Conservation (phyloP, 2,888 invertebrate species). For the Agriopis marginaria region DNA sequence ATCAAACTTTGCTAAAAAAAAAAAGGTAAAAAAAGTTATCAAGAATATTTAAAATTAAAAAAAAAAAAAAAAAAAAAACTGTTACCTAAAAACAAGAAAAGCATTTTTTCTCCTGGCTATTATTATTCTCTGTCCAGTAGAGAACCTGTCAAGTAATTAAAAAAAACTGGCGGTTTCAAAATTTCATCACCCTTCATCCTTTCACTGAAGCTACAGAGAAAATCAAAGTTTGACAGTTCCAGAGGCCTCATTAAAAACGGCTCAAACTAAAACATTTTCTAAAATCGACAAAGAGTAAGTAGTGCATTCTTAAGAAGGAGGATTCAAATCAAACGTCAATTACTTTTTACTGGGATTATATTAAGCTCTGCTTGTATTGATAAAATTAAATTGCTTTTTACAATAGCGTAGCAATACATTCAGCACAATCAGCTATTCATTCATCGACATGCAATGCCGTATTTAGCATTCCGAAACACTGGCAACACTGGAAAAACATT, state of each 20-base stretch:
- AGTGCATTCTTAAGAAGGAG: neutral
- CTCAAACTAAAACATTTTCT: neutral
- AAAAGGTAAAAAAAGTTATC: no score
- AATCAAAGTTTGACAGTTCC: neutral
- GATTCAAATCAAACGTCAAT: constrained; percentile 11
- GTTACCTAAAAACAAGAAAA: no score
- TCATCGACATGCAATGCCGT: constrained; percentile 45
- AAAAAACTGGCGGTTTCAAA: no score
- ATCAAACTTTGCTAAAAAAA: no score
- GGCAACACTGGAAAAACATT: constrained; percentile 45
- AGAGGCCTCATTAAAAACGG: neutral
- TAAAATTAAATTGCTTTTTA: constrained; percentile 32
- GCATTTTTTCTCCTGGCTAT: no score
- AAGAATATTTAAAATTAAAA: no score
- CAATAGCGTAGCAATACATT: constrained; percentile 24
- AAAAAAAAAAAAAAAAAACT: no score
- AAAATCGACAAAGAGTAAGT: neutral
- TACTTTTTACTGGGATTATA: constrained; percentile 5
- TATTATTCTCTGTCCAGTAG: no score
- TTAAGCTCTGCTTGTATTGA: constrained; percentile 4
- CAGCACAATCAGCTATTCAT: constrained; percentile 37
- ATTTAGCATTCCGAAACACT: constrained; percentile 46
- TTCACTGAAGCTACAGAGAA: no score
- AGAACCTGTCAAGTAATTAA: no score
- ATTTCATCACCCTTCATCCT: no score